Evolutionary conservation across 2,113 vertebrate species (phyloP), one percentile per base, ranked within the genome.

Genomic region (Cololabis saira): DNA sequence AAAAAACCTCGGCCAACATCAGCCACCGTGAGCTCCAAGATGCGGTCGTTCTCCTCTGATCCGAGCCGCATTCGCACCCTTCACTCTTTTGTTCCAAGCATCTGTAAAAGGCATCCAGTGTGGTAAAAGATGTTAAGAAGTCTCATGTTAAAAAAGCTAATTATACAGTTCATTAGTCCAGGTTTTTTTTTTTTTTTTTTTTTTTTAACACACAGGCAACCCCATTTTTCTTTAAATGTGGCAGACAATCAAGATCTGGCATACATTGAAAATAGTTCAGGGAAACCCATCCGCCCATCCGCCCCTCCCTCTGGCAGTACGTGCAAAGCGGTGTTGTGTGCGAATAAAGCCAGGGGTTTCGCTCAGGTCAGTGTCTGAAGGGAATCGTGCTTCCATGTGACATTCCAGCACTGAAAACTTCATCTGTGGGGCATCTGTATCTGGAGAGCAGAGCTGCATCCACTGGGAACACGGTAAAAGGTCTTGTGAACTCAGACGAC

Each of bases 91-190:
- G 66, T 81, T 89, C 74, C 76, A 42, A 43, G 72, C 41, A 19
- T 69, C 80, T 82, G 76, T 65, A 74, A 78, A 89, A 90, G 56
- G 57, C 66, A 79, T 71, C 59, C 52, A 69, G 51, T 73, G 81
- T 76, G 87, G 76, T 78, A 49, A 73, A n/a, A 80, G 69, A 81
- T 45, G 67, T 80, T 74, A 76, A 75, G 53, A 51, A 78, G 62
- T 67, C 76, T 71, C 55, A 67, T 61, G 49, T 43, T 69, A 19
- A 70, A 79, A 66, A 76, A 59, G 44, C 59, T 71, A 71, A 86
- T 89, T 82, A 83, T 58, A 84, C 8, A 89, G 63, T 87, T 89
- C 75, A 79, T 68, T 55, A 56, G 86, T 82, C 81, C 84, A 50
- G 56, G 53, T 61, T 76, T 58, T 51, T 33, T 86, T 88, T 74